Base-by-base conservation (phyloP, 2,888 invertebrate species). In the Abrostola triplasia region DNA sequence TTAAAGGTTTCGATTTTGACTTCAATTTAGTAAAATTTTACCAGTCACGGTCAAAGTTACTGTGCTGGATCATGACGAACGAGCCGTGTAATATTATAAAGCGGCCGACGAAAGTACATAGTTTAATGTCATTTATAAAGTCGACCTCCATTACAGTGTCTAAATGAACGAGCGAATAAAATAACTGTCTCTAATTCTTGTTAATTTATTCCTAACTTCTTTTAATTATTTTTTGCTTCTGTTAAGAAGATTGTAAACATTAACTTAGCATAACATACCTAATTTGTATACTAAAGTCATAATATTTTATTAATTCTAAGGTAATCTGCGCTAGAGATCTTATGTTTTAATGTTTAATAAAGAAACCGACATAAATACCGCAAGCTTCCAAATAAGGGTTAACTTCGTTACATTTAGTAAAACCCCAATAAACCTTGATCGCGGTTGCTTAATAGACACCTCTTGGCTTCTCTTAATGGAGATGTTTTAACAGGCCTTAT, bases 21-120 rank as follows among this genome's bases (percentile, higher is more conserved):
- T 80, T 83, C 82, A 80, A 83, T 24, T 24, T 24, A 24, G 81
- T 72, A 79, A 77, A 86, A 85, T 87, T 78, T 77, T 70, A 73
- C 82, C 72, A 82, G 85, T 87, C 87, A 88, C 85, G 85, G 83
- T 74, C 70, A 56, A 67, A 80, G 73, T 81, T 81, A 85, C 76
- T 82, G 76, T 84, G 73, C 84, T 88, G 85, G 74, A 84, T 87
- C 85, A 84, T 85, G 87, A 83, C 81, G 75, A 84, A 87, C 86
- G 89, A 88, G 78, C 86, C 89, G 80, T 90, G 85, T 89, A 89
- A 92, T 91, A 89, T 77, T 84, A 84, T 87, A 83, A 90, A 85
- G 75, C 80, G 77, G 82, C 77, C 82, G 84, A 90, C 84, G 88
- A 91, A 92, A 91, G 90, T 88, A 75, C 69, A 70, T 59, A 79